Conservation (phyloP, 2,113 vertebrate species). For the Tonatia bakeri region DNA sequence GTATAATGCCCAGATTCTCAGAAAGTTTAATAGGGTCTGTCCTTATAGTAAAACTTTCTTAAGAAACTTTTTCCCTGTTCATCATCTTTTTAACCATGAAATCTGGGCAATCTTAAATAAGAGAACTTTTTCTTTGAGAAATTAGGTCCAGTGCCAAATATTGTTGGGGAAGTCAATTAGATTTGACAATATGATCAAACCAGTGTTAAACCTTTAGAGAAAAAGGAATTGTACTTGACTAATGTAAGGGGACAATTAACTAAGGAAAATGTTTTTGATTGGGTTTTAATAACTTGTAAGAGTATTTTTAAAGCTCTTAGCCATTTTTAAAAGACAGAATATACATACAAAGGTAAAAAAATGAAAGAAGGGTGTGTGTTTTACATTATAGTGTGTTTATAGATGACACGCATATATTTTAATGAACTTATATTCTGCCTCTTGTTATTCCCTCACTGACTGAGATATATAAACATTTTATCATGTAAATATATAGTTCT, state of each 20-base stretch:
- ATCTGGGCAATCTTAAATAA: background rate
- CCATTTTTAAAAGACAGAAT: background rate
- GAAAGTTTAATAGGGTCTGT: background rate
- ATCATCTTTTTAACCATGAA: background rate
- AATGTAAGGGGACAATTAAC: background rate
- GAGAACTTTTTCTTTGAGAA: background rate
- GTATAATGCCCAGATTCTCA: background rate
- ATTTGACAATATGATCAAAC: background rate
- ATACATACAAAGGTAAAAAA: background rate
- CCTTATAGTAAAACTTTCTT: background rate
- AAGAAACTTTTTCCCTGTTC: background rate
- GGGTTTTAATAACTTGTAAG: background rate
- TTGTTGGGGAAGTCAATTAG: background rate
- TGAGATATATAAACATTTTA: background rate
- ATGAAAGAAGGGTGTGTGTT: background rate
- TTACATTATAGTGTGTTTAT: background rate
- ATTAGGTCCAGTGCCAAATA: background rate
- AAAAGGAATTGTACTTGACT: background rate
- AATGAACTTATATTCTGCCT: background rate
- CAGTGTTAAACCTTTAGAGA: background rate
- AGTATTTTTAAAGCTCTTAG: background rate
- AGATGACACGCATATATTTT: background rate
- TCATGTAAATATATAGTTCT: background rate
- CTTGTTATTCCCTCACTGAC: background rate
- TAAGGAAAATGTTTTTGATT: background rate